Percentiles rank a stretch among this genome's conserved stretches.
phyloP scores from a whole-genome alignment of 2,888 invertebrate species.

The Pachycephus smyrnensis region DNA sequence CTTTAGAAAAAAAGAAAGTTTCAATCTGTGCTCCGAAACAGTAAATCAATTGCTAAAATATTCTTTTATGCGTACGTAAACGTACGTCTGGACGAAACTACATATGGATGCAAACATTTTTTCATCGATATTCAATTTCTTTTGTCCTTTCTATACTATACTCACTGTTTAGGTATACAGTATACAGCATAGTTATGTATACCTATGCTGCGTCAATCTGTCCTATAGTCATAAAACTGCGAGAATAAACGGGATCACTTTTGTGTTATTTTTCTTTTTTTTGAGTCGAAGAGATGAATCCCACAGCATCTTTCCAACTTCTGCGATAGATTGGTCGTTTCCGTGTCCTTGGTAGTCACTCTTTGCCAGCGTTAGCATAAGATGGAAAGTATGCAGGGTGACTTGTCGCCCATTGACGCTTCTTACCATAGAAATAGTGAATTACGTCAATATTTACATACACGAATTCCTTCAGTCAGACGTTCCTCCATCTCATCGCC shows the following conservation, averaged over 20 bases:
- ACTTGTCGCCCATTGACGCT: constrained; percentile 16
- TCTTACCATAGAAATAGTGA: constrained; percentile 29
- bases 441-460: constrained; percentile 32
- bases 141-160: not conserved
- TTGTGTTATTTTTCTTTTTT: no score
- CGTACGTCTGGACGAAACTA: not conserved
- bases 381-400: not conserved
- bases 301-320: not conserved
- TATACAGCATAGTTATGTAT: no score
- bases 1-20: not conserved
- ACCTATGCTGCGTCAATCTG: not conserved
- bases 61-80: not conserved
- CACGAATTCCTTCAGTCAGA: constrained; percentile 10
- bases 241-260: not conserved
- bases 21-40: not conserved
- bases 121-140: not conserved
- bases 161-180: not conserved
- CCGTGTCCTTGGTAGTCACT: not conserved
- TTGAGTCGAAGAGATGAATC: not conserved
- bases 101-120: not conserved
- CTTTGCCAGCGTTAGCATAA: not conserved
- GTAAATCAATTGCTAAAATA: not conserved
- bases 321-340: not conserved
- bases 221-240: not conserved
- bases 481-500: not conserved